These are phyloP conservation scores for Platalea minor DNA, from an alignment of 2,797 vertebrate genomes.

Conservation along the genomic window DNA sequence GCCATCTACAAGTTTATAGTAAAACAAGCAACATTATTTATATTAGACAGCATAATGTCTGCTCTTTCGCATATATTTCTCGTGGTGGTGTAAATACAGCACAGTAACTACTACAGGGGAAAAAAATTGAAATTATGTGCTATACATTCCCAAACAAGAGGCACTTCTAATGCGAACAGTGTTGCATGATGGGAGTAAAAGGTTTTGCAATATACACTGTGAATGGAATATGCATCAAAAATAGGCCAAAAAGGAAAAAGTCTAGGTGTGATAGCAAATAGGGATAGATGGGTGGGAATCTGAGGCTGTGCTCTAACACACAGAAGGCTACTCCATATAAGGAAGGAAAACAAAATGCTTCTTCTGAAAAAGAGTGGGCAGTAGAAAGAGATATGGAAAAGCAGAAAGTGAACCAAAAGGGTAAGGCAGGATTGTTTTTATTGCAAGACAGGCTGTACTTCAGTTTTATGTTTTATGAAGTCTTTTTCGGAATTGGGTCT, in stretches of 20 bases:
- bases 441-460: not conserved
- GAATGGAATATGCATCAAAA: conserved; percentile 2
- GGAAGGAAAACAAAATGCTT: not conserved
- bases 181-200: not conserved
- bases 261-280: not conserved
- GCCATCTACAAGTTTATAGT: not conserved
- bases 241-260: conserved; percentile 8
- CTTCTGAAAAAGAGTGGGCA: conserved; percentile 11
- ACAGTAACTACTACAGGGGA: not conserved
- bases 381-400: not conserved
- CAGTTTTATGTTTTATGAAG: not conserved
- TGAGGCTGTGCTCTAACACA: not conserved
- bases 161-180: not conserved
- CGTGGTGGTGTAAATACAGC: not conserved
- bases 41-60: not conserved
- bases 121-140: not conserved
- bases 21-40: not conserved
- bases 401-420: not conserved
- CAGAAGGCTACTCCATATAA: not conserved
- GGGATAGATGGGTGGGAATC: not conserved
- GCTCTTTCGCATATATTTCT: not conserved
- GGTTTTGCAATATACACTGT: not conserved
- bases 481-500: not conserved
- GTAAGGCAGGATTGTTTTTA: not conserved
- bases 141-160: not conserved